Evolutionary conservation across 2,888 invertebrate genomes (phyloP), one percentile per base, ranked within the genome.

Genomic region (Diachrysia chrysitis): DNA sequence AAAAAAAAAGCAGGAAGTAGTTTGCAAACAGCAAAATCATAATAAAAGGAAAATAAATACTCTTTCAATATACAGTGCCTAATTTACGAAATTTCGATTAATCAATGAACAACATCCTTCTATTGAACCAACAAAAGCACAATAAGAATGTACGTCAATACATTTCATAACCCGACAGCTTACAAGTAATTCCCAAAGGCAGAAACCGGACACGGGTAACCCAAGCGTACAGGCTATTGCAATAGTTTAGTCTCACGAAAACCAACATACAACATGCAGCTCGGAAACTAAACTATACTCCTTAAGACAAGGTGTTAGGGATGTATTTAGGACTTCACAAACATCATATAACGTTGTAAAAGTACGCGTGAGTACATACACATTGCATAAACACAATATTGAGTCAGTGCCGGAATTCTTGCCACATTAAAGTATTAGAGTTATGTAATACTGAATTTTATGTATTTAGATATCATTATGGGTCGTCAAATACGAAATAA

Each of bases 371-470:
- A 63, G 62, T 17, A 23, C 54, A 55, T 55, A 21, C 61, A 37
- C 32, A 75, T 79, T 78, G 78, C 79, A 75, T 81, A 78, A 69
- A 69, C 51, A 68, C 51, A 51, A 58, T 61, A 67, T 78, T 78
- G 79, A 79, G 66, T 71, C 62, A 21, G 25, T 54, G 68, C 58
- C 59, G 25, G 69, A 37, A 56, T 54, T 54, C 61, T 79, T 69
- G 58, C 66, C 56, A 66, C 67, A 68, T 51, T n/a, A 10, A 54
- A 51, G 7, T 17, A 4, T 17, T 29, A 29, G 14, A n/a, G 7
- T 63, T 74, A 66, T 21, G 71, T 67, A 66, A 77, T 51, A 4
- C 0, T 10, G 17, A 55, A 64, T n/a, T 48, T 46, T 12, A 17
- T 35, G 19, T 25, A 29, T 60, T 58, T 37, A 55, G 53, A 55